phyloP scores from a whole-genome alignment of 2,113 vertebrate species.

The Alexandromys fortis region DNA sequence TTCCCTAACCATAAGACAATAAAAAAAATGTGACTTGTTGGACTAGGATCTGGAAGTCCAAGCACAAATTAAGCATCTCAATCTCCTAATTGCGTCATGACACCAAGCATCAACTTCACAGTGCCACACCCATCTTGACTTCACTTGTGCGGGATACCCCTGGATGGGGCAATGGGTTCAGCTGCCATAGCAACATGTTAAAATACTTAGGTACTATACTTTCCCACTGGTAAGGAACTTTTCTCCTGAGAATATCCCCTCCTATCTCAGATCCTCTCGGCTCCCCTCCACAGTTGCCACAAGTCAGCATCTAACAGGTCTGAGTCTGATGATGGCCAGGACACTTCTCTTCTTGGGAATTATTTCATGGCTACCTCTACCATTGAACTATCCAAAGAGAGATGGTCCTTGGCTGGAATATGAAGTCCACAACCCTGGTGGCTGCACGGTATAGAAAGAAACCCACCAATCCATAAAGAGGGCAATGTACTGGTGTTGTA shows the following conservation, averaged over 20 bases:
- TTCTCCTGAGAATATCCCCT: neutral
- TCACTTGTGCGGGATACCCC: rapidly evolving
- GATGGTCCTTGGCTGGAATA: neutral
- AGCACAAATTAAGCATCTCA: neutral
- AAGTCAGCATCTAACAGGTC: neutral
- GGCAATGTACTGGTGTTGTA: neutral
- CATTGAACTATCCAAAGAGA: neutral
- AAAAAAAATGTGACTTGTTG: neutral
- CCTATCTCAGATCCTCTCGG: neutral
- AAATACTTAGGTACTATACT: neutral
- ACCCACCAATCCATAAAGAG: neutral
- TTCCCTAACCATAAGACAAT: neutral
- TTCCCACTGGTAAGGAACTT: neutral
- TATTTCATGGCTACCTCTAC: neutral
- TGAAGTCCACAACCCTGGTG: neutral
- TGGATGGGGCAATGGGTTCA: neutral
- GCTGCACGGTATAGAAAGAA: neutral
- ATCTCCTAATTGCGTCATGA: neutral
- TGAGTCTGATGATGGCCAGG: neutral
- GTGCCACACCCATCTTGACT: neutral
- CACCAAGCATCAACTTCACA: neutral
- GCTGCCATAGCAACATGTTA: neutral
- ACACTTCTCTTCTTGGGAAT: neutral
- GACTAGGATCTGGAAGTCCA: neutral
- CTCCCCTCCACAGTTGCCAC: neutral